Evolutionary conservation across 2,113 vertebrate genomes (phyloP).

Genomic region (Parotia lawesii): DNA sequence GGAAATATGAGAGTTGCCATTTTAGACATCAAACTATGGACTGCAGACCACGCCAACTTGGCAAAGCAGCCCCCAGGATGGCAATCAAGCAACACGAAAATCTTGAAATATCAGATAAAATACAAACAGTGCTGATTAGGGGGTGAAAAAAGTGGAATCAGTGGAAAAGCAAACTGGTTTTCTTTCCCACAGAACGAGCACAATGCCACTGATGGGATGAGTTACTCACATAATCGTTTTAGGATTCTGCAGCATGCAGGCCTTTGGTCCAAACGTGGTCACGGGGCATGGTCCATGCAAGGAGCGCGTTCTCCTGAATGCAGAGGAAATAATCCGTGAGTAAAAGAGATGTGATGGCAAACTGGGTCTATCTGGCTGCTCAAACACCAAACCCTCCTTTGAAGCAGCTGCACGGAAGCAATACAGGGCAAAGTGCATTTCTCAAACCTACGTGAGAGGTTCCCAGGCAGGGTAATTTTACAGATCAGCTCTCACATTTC

Average conservation of each 20-base stretch:
- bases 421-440: neutral
- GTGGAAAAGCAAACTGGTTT: neutral
- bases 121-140: neutral
- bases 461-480: neutral
- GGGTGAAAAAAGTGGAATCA: neutral
- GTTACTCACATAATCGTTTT: slow-evolving; percentile 92
- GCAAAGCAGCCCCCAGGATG: neutral
- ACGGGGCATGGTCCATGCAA: slow-evolving; percentile 96
- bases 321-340: fast-evolving
- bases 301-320: slow-evolving; percentile 85
- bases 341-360: neutral
- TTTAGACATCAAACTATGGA: neutral
- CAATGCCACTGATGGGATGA: neutral
- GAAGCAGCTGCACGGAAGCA: neutral
- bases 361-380: neutral
- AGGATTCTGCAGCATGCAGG: slow-evolving; percentile 94
- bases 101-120: neutral
- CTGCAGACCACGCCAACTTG: too few relatives aligned
- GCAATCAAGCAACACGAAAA: neutral
- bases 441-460: neutral
- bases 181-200: neutral
- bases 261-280: slow-evolving; percentile 97
- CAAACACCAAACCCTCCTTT: neutral
- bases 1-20: neutral
- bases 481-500: neutral